Evolutionary conservation across 2,888 invertebrate species (phyloP).

Genomic region (Luperina testacea): DNA sequence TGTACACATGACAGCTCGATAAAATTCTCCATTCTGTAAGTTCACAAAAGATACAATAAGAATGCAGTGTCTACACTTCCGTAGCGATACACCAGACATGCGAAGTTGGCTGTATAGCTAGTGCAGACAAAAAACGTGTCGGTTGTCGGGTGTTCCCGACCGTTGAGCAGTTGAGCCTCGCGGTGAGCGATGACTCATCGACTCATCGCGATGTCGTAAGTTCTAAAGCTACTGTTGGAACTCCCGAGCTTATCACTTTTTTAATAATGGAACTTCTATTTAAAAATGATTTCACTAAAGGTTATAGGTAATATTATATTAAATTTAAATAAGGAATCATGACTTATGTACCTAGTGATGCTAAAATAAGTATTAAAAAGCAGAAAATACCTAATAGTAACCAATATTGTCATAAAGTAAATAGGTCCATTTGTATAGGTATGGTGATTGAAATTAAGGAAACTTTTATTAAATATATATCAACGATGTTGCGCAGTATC

Average conservation of each 20-base stretch:
- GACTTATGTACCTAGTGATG: not conserved
- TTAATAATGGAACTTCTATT: not conserved
- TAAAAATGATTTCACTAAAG: not conserved
- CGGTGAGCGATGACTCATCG: conserved; percentile 43
- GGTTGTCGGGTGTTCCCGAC: conserved; percentile 35
- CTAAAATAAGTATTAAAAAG: not conserved
- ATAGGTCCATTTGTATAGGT: not conserved
- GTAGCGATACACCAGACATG: conserved; percentile 27
- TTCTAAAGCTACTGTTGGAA: conserved; percentile 11
- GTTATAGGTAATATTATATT: not conserved
- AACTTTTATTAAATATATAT: not conserved
- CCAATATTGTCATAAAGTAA: not conserved
- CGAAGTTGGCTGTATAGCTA: conserved; percentile 19
- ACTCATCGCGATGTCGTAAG: conserved; percentile 1
- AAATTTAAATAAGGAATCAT: not conserved
- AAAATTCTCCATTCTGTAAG: conserved; percentile 5
- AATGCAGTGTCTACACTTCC: conserved; percentile 38
- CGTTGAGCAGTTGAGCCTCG: conserved; percentile 18
- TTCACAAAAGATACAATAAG: conserved; percentile 30
- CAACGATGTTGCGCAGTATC: not conserved
- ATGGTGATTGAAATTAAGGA: not conserved
- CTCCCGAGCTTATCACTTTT: not conserved
- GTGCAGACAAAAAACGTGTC: conserved; percentile 37
- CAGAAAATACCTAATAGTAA: not conserved
- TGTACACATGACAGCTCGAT: not conserved